These are phyloP conservation scores for Lota lota DNA, from an alignment of 2,113 vertebrate genomes.

Conservation along the genomic window DNA sequence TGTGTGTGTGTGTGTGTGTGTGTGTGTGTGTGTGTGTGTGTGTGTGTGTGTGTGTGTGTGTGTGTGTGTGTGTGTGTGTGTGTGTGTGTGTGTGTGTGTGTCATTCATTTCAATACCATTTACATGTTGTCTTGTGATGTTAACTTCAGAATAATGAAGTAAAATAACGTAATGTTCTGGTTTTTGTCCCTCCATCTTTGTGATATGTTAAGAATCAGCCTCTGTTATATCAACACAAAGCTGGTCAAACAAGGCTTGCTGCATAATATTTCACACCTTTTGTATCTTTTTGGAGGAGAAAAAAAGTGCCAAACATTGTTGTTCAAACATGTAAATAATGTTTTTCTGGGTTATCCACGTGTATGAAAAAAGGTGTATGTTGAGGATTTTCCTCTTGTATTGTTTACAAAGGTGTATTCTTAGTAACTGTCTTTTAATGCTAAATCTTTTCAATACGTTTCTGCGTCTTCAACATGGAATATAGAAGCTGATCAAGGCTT, in stretches of 20 bases:
- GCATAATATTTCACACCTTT: slow-evolving; percentile 7
- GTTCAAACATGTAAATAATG: slow-evolving; percentile 95
- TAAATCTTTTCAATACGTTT: slow-evolving; percentile 51
- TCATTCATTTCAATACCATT: no score
- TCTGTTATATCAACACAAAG: slow-evolving; percentile 29
- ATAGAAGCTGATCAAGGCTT: slow-evolving; percentile 59
- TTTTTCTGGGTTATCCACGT: slow-evolving; percentile 77
- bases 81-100: no score
- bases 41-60: no score
- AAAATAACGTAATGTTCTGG: not conserved
- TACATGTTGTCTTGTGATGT: no score
- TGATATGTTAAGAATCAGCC: slow-evolving; percentile 38
- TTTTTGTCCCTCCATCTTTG: slow-evolving; percentile 12
- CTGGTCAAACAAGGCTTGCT: slow-evolving; percentile 36
- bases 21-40: no score
- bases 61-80: no score
- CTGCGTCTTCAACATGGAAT: slow-evolving; percentile 44
- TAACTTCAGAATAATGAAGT: slow-evolving; percentile 3
- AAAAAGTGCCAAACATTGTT: slow-evolving; percentile 93
- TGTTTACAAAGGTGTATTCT: slow-evolving; percentile 90
- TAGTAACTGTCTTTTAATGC: slow-evolving; percentile 67
- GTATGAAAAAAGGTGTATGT: slow-evolving; percentile 84
- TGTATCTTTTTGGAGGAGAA: slow-evolving; percentile 52
- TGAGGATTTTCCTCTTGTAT: slow-evolving; percentile 88
- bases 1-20: no score